Base-by-base conservation (phyloP, 2,797 vertebrate genomes). In the Scolopax rusticola region DNA sequence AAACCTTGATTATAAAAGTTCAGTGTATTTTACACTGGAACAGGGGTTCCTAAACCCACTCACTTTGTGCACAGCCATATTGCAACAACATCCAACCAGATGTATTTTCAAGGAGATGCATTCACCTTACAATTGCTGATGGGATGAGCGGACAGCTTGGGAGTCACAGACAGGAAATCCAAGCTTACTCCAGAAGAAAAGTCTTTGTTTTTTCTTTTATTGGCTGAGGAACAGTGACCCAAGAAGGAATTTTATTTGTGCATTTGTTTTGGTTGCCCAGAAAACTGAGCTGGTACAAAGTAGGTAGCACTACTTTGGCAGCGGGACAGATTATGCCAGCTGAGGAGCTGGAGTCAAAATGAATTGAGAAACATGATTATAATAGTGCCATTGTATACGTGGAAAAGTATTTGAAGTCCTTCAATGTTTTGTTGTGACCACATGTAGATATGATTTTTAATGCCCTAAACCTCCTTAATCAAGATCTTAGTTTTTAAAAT, bases 391-490 rank as follows among this genome's bases (percentile, higher is more conserved):
- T 79, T 96, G 61, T 86, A n/a, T 36, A 81, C 33, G 36, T 60
- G 59, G 27, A 90, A 68, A 91, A 86, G 30, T 73, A 69, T 76
- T 79, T 78, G 33, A 93, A 95, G 45, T 78, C 38, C 61, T 83
- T 91, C 69, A 47, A 0, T 71, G 33, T 91, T 93, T 88, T 8
- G 4, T 41, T 92, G 30, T 91, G 89, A 79, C 59, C 12, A 13
- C 73, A 86, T 25, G 30, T 81, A 93, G 73, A 67, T 90, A 81
- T 9, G 27, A 71, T 76, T 93, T 84, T 86, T 84, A 93, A 93
- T 91, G 80, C 69, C 82, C 61, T 96, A 81, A 93, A 90, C 61
- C 16, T 75, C 61, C 80, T 94, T 93, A 84, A 89, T 90, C 54
- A 86, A 92, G 73, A 84, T 73, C 19, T 90, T 76, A 69, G 47